Evolutionary conservation across 2,888 invertebrate genomes (phyloP).

Genomic region (Chrysopilus asiliformis): DNA sequence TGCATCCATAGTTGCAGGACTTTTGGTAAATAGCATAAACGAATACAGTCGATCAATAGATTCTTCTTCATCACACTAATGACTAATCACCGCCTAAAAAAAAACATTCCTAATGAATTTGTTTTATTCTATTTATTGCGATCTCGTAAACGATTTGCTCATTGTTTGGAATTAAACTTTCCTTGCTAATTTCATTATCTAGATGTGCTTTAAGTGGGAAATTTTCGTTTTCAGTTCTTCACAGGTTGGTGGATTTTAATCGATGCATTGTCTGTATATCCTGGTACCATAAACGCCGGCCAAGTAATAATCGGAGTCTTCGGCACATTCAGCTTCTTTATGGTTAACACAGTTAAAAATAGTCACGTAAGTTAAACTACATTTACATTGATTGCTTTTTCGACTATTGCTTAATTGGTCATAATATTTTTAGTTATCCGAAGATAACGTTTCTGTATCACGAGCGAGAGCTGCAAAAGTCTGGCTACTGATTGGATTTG

Average conservation of each 20-base stretch:
- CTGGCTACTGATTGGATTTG: slow-evolving; percentile 94
- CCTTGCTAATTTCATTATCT: no score
- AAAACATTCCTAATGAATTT: slow-evolving; percentile 12
- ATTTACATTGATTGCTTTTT: neutral
- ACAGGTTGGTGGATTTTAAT: slow-evolving; percentile 97
- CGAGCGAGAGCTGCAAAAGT: slow-evolving; percentile 69
- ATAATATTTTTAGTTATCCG: slow-evolving; percentile 8
- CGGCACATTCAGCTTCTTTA: slow-evolving; percentile 85
- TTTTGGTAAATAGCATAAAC: slow-evolving; percentile 67
- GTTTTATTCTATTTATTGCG: slow-evolving; percentile 8
- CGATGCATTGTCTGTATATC: slow-evolving; percentile 75
- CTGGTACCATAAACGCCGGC: slow-evolving; percentile 56
- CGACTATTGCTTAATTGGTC: neutral
- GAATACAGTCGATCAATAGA: no score
- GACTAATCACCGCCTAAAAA: no score
- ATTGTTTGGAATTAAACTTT: neutral
- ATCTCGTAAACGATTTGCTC: no score
- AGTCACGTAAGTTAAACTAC: slow-evolving; percentile 49
- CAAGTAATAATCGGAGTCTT: slow-evolving; percentile 91
- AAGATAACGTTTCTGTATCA: slow-evolving; percentile 8
- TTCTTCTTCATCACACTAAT: no score
- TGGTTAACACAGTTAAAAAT: slow-evolving; percentile 96
- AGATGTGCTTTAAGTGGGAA: no score
- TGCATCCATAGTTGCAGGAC: slow-evolving; percentile 72
- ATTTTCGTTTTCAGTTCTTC: slow-evolving; percentile 59